Base-by-base conservation (phyloP, 2,797 vertebrate species). In the Gastrophryne carolinensis region DNA sequence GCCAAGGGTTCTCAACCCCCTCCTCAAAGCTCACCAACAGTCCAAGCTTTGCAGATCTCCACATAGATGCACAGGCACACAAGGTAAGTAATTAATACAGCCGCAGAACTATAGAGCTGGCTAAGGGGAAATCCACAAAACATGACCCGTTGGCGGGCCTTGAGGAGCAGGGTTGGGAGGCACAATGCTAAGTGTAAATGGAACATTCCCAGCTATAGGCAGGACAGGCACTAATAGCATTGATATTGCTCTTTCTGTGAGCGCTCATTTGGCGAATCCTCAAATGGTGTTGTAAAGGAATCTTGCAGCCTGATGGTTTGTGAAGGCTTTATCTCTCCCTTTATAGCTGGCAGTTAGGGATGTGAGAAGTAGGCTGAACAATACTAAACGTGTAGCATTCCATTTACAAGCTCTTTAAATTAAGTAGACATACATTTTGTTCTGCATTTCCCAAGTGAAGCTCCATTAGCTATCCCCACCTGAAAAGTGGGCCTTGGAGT, bases 371-470 rank as follows among this genome's bases (percentile, higher is more conserved):
- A 77, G 72, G 72, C 69, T 75, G 79, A 83, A 82, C 82, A 83
- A 83, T 82, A 83, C 76, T 80, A 84, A 84, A 85, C 81, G 81
- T 78, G 73, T 79, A 75, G 83, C 84, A 84, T 87, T 84, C 81
- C 71, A 53, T 81, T 81, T 75, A 76, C 47, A 75, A 84, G 62
- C 75, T 69, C 47, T 72, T 73, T 53, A 34, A 34, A 84, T 78
- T 73, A 73, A 80, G 56, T 58, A 47, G 65, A 23, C 73, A 63
- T 80, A 60, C 77, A 79, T 83, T 83, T 79, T 77, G 79, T 73
- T 72, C 56, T 72, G 62, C 3, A n/a, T 78, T 83, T 82, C 79
- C 71, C 83, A 35, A 75, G 67, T 24, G 60, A 39, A 69, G 61
- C 0, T 24, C 35, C 29, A 63, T 26, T 62, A 70, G 41, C 30